Evolutionary conservation across 2,888 invertebrate genomes (phyloP).

Genomic region (Phengaris alcon): DNA sequence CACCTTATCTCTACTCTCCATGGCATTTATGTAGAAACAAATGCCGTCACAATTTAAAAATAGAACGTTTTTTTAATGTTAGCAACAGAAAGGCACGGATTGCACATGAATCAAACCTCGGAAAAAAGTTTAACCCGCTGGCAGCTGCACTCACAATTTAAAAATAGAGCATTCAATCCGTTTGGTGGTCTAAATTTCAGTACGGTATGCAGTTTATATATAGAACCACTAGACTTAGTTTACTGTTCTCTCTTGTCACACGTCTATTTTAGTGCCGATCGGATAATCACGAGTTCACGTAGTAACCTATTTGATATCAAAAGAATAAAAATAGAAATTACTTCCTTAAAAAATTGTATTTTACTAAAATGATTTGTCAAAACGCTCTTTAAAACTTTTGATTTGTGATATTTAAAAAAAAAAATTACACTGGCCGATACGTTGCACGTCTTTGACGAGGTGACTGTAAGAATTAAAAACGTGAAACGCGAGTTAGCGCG

Average conservation of each 20-base stretch:
- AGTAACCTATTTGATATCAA: conserved; percentile 20
- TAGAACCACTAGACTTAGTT: conserved; percentile 71
- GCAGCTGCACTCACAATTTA: conserved; percentile 66
- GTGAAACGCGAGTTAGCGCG: conserved; percentile 23
- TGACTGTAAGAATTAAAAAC: neutral
- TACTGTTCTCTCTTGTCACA: conserved; percentile 73
- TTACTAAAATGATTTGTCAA: neutral
- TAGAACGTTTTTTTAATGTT: neutral
- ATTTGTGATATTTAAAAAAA: neutral
- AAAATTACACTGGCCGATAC: neutral
- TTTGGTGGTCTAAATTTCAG: conserved; percentile 73
- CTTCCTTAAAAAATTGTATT: neutral
- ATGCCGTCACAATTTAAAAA: conserved; percentile 2
- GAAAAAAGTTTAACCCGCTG: conserved; percentile 49
- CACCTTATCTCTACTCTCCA: too few relatives aligned
- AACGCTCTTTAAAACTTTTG: too few relatives aligned
- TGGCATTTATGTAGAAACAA: neutral
- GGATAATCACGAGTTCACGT: conserved; percentile 37
- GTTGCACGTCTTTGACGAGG: neutral
- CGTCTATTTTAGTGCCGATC: conserved; percentile 60
- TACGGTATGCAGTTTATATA: conserved; percentile 69
- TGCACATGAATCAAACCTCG: conserved; percentile 24
- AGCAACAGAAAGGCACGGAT: neutral
- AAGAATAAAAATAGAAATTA: neutral
- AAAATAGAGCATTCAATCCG: conserved; percentile 72